Evolutionary conservation across 2,797 vertebrate genomes (phyloP).

Genomic region (Lacerta agilis): DNA sequence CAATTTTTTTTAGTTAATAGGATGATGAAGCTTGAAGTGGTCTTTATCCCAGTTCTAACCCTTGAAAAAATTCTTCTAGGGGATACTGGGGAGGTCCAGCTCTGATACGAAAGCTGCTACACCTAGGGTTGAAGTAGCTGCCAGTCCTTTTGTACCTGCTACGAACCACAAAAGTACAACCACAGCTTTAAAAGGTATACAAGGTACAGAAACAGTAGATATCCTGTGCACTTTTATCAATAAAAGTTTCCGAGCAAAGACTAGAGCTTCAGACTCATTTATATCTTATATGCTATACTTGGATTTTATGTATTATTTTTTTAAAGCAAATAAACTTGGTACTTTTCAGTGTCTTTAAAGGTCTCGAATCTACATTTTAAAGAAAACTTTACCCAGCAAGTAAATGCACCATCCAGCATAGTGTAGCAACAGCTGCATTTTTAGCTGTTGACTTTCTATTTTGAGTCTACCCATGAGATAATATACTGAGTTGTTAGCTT

Average conservation of each 20-base stretch:
- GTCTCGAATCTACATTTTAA: not conserved
- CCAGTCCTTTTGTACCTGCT: not conserved
- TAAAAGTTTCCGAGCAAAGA: constrained; percentile 12
- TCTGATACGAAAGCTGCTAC: constrained; percentile 88
- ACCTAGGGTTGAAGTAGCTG: constrained; percentile 89
- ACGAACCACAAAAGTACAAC: not conserved
- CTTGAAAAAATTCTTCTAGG: constrained; percentile 71
- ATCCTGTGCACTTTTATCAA: not conserved
- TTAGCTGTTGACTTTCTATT: not conserved
- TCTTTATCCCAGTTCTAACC: not conserved
- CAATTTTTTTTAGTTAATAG: not conserved
- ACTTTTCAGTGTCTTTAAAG: no score
- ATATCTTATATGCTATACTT: not conserved
- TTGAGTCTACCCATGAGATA: not conserved
- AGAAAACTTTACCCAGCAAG: not conserved
- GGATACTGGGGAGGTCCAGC: constrained; percentile 95
- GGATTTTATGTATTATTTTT: no score
- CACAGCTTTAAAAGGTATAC: not conserved
- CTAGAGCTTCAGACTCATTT: constrained; percentile 7
- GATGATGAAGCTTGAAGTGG: not conserved
- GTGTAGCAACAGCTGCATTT: not conserved
- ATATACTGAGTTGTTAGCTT: not conserved
- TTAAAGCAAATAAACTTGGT: no score
- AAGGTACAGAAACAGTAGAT: not conserved
- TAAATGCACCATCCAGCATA: not conserved